Conservation (phyloP, 2,113 vertebrate genomes). For the Genyomyrus donnyi region DNA sequence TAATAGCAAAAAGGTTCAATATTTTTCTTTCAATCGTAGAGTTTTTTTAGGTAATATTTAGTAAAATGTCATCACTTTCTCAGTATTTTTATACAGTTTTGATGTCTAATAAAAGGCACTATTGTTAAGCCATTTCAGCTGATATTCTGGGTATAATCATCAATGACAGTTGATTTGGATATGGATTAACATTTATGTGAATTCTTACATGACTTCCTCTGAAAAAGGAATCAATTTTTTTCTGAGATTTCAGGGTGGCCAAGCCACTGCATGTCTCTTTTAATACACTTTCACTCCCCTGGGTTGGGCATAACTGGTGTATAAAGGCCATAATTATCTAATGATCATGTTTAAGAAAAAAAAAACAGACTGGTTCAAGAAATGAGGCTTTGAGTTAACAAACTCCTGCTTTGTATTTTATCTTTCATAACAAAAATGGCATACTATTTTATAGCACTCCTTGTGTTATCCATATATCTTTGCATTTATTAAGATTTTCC, state of each 20-base stretch:
- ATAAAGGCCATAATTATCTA: background rate
- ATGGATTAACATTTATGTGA: background rate
- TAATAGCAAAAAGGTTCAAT: background rate
- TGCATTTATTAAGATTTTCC: background rate
- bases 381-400: background rate
- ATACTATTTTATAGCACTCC: background rate
- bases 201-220: background rate
- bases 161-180: background rate
- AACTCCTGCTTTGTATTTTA: background rate
- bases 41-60: background rate
- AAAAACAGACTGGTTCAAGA: background rate
- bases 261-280: background rate
- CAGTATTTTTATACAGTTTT: background rate
- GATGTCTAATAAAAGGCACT: background rate
- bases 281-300: background rate
- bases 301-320: background rate
- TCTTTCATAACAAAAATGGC: background rate
- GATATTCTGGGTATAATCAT: background rate
- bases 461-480: background rate
- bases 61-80: background rate
- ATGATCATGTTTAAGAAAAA: background rate
- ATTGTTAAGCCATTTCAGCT: background rate
- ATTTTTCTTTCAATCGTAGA: background rate
- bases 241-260: background rate
- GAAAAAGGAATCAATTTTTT: background rate